Base-by-base conservation (phyloP, 2,888 invertebrate species). In the Tridacna gigas region DNA sequence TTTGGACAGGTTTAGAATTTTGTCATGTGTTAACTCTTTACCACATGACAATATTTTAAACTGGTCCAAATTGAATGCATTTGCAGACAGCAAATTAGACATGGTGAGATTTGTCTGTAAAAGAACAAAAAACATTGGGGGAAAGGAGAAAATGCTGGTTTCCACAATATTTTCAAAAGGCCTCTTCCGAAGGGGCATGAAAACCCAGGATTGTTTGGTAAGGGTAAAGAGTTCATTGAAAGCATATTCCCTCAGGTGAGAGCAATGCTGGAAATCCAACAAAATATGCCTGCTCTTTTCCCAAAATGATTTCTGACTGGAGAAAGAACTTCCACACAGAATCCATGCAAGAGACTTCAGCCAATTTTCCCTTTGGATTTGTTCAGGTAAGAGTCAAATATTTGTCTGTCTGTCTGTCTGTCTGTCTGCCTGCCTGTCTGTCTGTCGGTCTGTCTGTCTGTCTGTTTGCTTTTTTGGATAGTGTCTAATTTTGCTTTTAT, bases 341-440 rank as follows among this genome's bases (percentile, higher is more conserved):
- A 2, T 89, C 91, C 1, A 25, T 80, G 11, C 79, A 78, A 22
- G 84, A 90, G 48, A 90, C 90, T 0, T 79, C 74, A 45, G 5
- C 22, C 0, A 76, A 65, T 0, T 90, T 91, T 71, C 92, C 92
- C 15, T 91, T 92, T 77, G 92, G 92, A 22, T 91, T 92, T 83
- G 92, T 91, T 1, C 92, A 92, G 88, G 91, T 91, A 86, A 71
- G 73, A 45, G 28, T 12, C 37, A 3, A 74, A 61, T 11, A 11
- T 26, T 20, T 56, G 15, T 56, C 11, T n/a, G n/a, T n/a, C n/a
- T n/a, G n/a, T n/a, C n/a, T n/a, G n/a, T n/a, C n/a, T n/a, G n/a
- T n/a, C n/a, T n/a, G n/a, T n/a, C n/a, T n/a, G n/a, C n/a, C n/a
- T n/a, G n/a, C n/a, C n/a, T n/a, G n/a, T n/a, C n/a, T n/a, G n/a